Evolutionary conservation across 2,113 vertebrate genomes (phyloP).

Genomic region (Theropithecus gelada): DNA sequence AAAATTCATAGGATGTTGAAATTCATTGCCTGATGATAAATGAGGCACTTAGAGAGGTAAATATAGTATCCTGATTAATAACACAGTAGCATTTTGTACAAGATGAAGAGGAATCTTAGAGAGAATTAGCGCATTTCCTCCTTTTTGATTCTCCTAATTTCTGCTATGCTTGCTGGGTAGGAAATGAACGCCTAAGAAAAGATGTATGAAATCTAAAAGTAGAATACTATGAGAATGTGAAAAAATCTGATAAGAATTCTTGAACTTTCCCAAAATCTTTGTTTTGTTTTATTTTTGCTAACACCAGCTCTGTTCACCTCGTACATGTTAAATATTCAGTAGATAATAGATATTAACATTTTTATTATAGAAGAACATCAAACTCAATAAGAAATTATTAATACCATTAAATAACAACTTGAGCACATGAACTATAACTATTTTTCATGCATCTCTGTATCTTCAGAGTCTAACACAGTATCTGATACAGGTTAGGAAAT

Average conservation of each 20-base stretch:
- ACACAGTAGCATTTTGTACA: neutral
- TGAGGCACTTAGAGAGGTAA: slow-evolving; percentile 7
- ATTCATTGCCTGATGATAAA: neutral
- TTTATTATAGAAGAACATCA: neutral
- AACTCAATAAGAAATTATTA: neutral
- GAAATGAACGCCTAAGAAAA: neutral
- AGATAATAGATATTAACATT: neutral
- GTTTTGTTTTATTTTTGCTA: neutral
- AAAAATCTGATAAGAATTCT: neutral
- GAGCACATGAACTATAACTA: neutral
- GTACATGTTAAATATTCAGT: neutral
- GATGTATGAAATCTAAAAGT: neutral
- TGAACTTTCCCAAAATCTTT: neutral
- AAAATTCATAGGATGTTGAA: slow-evolving; percentile 23
- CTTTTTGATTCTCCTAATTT: neutral
- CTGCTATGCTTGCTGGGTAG: slow-evolving; percentile 1
- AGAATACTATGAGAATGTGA: neutral
- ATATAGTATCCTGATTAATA: slow-evolving; percentile 18
- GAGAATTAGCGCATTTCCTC: neutral
- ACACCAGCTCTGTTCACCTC: neutral
- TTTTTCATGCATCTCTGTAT: neutral
- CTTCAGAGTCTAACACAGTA: neutral
- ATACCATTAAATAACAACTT: neutral
- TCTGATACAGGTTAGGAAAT: neutral
- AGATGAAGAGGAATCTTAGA: neutral